phyloP scores from a whole-genome alignment of 2,888 invertebrate genomes.

The Isotomurus palustris region DNA sequence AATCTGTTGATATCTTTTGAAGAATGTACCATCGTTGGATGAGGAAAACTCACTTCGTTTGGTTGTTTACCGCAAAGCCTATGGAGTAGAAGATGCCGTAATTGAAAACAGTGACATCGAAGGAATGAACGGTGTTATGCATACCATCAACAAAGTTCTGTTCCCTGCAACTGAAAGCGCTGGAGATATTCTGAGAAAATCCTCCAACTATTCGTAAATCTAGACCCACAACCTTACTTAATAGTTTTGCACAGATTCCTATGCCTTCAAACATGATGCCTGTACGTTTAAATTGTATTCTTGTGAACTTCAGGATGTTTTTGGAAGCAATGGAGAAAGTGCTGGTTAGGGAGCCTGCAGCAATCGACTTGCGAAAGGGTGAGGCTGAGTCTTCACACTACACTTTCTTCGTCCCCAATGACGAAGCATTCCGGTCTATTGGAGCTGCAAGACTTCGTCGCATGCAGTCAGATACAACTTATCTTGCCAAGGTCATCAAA shows the following conservation, averaged over 20 bases:
- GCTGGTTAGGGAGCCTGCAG: slow-evolving; percentile 47
- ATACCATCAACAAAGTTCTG: slow-evolving; percentile 53
- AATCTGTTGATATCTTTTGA: slow-evolving; percentile 7
- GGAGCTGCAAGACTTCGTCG: slow-evolving; percentile 50
- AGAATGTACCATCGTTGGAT: slow-evolving; percentile 50
- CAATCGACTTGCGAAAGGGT: slow-evolving; percentile 46
- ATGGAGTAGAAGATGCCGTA: slow-evolving; percentile 53
- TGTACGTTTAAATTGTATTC: too few relatives aligned
- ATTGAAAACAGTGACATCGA: slow-evolving; percentile 51
- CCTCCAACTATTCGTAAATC: slow-evolving; percentile 51
- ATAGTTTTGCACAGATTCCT: not conserved
- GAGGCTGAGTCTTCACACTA: slow-evolving; percentile 50
- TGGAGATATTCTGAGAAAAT: slow-evolving; percentile 50
- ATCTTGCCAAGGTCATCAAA: slow-evolving; percentile 50
- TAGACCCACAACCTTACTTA: slow-evolving; percentile 29
- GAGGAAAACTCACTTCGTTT: slow-evolving; percentile 51
- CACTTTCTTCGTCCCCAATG: slow-evolving; percentile 66
- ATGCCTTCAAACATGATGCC: too few relatives aligned
- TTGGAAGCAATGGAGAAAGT: slow-evolving; percentile 50
- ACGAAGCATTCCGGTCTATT: slow-evolving; percentile 61
- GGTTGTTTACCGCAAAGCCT: slow-evolving; percentile 52
- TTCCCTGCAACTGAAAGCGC: slow-evolving; percentile 51
- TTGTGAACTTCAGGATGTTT: slow-evolving; percentile 48
- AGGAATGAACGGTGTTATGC: slow-evolving; percentile 54
- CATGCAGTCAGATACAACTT: slow-evolving; percentile 48